A percentile compares a stretch with the other conserved stretches of the same genome.
Evolutionary conservation across 2,797 vertebrate genomes (phyloP).

Genomic region (Limnodromus scolopaceus): DNA sequence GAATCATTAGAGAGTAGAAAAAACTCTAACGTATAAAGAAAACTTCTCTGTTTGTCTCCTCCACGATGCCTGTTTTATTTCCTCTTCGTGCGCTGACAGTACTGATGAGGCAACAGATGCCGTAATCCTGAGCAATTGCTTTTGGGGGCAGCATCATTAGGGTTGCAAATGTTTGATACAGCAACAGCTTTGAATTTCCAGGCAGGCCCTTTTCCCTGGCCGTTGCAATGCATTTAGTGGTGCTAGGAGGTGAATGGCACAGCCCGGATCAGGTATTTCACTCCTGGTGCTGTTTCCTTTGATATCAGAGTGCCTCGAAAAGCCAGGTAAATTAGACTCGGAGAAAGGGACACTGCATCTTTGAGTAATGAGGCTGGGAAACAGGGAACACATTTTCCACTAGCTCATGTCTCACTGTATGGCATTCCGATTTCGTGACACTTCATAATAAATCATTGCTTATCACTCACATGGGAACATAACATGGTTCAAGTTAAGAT

Average conservation of each 20-base stretch:
- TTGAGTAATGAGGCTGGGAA: constrained; percentile 82
- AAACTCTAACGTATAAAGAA: constrained; percentile 55
- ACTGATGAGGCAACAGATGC: background rate
- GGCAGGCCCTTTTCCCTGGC: background rate
- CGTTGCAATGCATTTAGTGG: rapidly evolving
- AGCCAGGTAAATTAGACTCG: constrained; percentile 74
- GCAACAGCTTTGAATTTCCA: background rate
- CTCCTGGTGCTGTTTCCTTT: background rate
- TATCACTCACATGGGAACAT: constrained; percentile 81
- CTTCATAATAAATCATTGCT: constrained; percentile 81
- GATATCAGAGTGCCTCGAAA: background rate
- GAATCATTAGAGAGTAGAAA: constrained; percentile 63
- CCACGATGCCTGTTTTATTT: background rate
- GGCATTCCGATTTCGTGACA: constrained; percentile 81
- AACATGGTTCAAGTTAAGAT: constrained; percentile 81
- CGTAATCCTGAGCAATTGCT: background rate
- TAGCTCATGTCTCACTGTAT: constrained; percentile 78
- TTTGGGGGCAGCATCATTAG: background rate
- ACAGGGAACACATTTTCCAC: constrained; percentile 79
- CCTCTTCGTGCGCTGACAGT: background rate
- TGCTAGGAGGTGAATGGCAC: background rate
- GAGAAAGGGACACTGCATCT: constrained; percentile 73
- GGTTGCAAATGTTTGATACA: background rate
- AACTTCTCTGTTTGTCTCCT: constrained; percentile 46
- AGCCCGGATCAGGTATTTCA: background rate